Percentiles rank a stretch among this genome's conserved stretches.
phyloP scores from a whole-genome alignment of 2,888 invertebrate genomes.

The Embidobia sp. region DNA sequence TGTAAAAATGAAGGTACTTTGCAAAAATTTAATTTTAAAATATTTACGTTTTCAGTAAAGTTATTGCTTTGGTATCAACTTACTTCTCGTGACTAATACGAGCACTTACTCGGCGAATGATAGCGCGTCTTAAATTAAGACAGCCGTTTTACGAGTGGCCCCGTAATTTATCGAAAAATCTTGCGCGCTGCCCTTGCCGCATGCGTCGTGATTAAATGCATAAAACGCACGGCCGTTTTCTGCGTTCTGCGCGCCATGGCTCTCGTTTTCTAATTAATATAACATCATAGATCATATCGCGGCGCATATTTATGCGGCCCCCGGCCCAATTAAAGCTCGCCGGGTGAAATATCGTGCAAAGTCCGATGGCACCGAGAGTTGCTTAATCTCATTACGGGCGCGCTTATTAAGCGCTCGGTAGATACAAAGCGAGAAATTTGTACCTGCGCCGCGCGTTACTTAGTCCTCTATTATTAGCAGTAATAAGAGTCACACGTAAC shows the following conservation, averaged over 20 bases:
- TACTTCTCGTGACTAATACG: too few species aligned
- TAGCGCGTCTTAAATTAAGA: conserved; percentile 39
- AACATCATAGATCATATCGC: conserved; percentile 58
- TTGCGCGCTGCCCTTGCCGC: conserved; percentile 12
- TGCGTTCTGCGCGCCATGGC: conserved; percentile 50
- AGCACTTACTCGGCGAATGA: too few species aligned
- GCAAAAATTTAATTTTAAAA: too few species aligned
- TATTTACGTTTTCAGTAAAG: too few species aligned
- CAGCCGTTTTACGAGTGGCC: conserved; percentile 23
- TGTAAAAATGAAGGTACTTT: too few species aligned
- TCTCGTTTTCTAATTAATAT: conserved; percentile 64
- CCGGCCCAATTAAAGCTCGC: conserved; percentile 61
- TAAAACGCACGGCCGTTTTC: conserved; percentile 38
- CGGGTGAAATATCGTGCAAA: conserved; percentile 60
- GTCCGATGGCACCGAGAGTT: conserved; percentile 64
- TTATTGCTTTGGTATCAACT: too few species aligned
- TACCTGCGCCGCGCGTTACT: conserved; percentile 59
- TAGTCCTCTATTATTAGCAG: conserved; percentile 58
- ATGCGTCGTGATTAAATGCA: conserved; percentile 43
- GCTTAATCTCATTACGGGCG: conserved; percentile 64
- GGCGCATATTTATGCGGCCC: conserved; percentile 55
- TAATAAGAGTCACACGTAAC: conserved; percentile 61
- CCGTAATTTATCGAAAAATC: conserved; percentile 41
- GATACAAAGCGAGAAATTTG: conserved; percentile 65
- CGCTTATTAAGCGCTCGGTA: conserved; percentile 63